phyloP scores from a whole-genome alignment of 2,888 invertebrate genomes.

The Electrophaes corylata region DNA sequence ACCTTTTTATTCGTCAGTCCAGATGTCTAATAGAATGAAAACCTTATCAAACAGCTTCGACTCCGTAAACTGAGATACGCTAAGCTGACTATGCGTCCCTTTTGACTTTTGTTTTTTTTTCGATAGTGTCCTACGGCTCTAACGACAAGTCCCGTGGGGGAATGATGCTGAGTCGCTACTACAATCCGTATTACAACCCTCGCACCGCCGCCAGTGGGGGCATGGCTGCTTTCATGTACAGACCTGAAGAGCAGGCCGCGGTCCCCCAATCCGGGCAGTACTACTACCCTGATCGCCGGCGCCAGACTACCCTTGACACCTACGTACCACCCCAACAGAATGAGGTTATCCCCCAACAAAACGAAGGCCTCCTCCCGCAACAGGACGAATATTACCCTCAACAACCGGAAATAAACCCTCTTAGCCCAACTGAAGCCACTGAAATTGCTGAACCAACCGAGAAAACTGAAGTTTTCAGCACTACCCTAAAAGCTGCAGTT shows the following conservation, averaged over 20 bases:
- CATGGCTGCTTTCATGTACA: conserved; percentile 75
- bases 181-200: conserved; percentile 72
- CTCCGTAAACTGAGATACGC: background rate
- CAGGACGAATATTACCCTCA: conserved; percentile 73
- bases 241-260: conserved; percentile 54
- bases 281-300: conserved; percentile 71
- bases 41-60: background rate
- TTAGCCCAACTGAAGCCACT: conserved; percentile 56
- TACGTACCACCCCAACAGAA: conserved; percentile 71
- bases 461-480: conserved; percentile 58
- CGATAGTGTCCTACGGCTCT: conserved; percentile 71
- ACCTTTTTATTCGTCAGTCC: too few relatives aligned
- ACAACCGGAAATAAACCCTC: conserved; percentile 53
- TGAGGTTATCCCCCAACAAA: conserved; percentile 50
- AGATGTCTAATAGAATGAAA: too few relatives aligned
- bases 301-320: conserved; percentile 65
- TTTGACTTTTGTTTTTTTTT: conserved; percentile 19
- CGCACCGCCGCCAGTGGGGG: conserved; percentile 60
- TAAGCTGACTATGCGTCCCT: background rate
- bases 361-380: conserved; percentile 47
- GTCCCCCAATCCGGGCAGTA: conserved; percentile 64
- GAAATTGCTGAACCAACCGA: conserved; percentile 67
- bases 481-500: conserved; percentile 56
- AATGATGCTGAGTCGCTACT: conserved; percentile 74
- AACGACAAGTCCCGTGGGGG: conserved; percentile 69